Conservation (phyloP, 2,113 vertebrate species). For the Orthochromis malagaraziensis region DNA sequence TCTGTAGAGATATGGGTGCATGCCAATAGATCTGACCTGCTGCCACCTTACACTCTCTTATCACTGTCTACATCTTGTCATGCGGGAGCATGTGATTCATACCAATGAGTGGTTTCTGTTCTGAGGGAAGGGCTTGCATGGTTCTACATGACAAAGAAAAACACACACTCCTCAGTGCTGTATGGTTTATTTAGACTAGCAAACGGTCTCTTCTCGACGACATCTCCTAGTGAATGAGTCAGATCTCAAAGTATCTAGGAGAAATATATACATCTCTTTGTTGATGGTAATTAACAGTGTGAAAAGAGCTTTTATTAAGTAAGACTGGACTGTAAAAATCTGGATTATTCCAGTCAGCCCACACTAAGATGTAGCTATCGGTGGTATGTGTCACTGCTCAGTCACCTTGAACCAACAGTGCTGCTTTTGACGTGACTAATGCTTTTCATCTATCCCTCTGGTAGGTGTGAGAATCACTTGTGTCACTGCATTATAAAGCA, state of each 20-base stretch:
- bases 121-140: neutral
- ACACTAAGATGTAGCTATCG: neutral
- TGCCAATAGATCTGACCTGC: slow-evolving; percentile 10
- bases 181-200: neutral
- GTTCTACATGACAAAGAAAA: neutral
- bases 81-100: neutral
- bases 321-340: neutral
- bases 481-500: slow-evolving; percentile 10
- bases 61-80: slow-evolving; percentile 16
- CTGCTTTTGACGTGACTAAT: slow-evolving; percentile 12
- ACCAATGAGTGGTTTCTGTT: neutral
- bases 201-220: neutral
- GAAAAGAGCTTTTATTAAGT: neutral
- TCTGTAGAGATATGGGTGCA: slow-evolving; percentile 4
- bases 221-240: neutral
- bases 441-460: neutral
- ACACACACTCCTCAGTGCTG: neutral
- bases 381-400: neutral
- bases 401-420: neutral
- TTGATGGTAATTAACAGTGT: neutral
- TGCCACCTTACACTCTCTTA: neutral
- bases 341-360: neutral
- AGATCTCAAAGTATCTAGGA: neutral
- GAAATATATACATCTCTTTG: neutral
- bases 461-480: neutral